Percentiles rank a stretch among this genome's conserved stretches.
phyloP scores from a whole-genome alignment of 2,888 invertebrate genomes.

The Bibio marci region DNA sequence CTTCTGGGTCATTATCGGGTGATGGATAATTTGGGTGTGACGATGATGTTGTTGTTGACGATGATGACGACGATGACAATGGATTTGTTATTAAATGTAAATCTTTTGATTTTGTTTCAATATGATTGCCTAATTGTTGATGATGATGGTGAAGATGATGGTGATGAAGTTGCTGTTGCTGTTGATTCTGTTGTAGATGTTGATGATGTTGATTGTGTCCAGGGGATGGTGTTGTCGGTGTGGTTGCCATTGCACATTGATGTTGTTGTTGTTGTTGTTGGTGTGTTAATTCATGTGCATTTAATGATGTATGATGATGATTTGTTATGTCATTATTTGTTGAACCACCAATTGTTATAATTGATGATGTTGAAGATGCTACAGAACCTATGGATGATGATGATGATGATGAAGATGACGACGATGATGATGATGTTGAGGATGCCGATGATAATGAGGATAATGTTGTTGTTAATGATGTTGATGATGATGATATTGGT shows the following conservation, averaged over 20 bases:
- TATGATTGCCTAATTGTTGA: conserved; percentile 1
- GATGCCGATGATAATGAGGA: conserved; percentile 8
- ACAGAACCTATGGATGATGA: neutral
- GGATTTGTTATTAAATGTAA: conserved; percentile 6
- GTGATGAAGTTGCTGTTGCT: conserved; percentile 16
- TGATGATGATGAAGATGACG: conserved; percentile 1
- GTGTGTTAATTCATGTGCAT: neutral
- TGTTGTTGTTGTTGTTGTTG: neutral
- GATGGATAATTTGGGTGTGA: conserved; percentile 10
- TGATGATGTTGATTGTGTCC: conserved; percentile 10
- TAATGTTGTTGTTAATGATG: conserved; percentile 9
- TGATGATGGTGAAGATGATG: conserved; percentile 19
- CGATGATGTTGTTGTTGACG: conserved; percentile 9
- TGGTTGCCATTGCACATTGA: no score
- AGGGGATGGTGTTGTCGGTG: neutral
- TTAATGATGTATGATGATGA: neutral
- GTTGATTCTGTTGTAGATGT: conserved; percentile 12
- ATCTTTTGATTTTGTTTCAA: conserved; percentile 1
- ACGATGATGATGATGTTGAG: conserved; percentile 5
- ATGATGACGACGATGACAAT: conserved; percentile 8
- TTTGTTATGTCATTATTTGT: neutral
- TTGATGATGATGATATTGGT: conserved; percentile 31
- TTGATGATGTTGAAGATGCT: neutral
- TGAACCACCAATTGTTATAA: no score
- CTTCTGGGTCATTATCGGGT: conserved; percentile 26